Conservation (phyloP, 1,140 invertebrate species). For the Phymorhynchus buccinoides region DNA sequence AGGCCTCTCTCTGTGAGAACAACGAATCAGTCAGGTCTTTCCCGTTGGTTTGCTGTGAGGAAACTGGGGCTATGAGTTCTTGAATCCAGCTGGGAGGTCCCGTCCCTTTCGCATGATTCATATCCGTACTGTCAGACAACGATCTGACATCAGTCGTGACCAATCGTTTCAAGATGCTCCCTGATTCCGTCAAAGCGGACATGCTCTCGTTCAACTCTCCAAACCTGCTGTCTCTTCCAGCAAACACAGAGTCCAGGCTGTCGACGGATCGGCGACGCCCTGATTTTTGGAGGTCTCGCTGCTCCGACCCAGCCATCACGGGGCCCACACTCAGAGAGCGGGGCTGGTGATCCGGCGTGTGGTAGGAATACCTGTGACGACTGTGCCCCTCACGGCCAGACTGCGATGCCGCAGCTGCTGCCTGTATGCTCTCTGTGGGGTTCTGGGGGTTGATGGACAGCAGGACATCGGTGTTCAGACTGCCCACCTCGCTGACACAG, state of each 20-base stretch:
- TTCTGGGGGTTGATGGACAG: conserved; percentile 49
- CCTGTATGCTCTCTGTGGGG: background rate
- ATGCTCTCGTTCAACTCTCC: background rate
- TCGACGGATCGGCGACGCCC: conserved; percentile 32
- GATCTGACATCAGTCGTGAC: background rate
- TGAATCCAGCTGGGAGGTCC: conserved; percentile 33
- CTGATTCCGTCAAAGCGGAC: conserved; percentile 14
- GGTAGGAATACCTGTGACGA: conserved; percentile 56
- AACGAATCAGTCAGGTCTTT: conserved; percentile 32
- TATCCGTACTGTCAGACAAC: background rate
- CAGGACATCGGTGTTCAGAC: conserved; percentile 52
- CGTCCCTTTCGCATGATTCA: no score
- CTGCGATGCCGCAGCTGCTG: background rate
- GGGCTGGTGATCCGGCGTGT: conserved; percentile 35
- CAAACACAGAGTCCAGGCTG: background rate
- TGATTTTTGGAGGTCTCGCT: background rate
- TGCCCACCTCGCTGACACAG: conserved; percentile 49
- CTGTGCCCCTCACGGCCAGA: conserved; percentile 22
- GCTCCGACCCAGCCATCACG: background rate
- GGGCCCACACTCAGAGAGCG: conserved; percentile 32
- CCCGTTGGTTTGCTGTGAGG: background rate
- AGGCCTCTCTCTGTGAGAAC: conserved; percentile 5
- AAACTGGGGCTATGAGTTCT: conserved; percentile 9
- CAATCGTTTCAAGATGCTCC: conserved; percentile 15
- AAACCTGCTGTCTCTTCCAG: background rate